Percentiles rank a stretch among this genome's conserved stretches.
Evolutionary conservation across 2,888 invertebrate species (phyloP).

Genomic region (Drosophila cracens): DNA sequence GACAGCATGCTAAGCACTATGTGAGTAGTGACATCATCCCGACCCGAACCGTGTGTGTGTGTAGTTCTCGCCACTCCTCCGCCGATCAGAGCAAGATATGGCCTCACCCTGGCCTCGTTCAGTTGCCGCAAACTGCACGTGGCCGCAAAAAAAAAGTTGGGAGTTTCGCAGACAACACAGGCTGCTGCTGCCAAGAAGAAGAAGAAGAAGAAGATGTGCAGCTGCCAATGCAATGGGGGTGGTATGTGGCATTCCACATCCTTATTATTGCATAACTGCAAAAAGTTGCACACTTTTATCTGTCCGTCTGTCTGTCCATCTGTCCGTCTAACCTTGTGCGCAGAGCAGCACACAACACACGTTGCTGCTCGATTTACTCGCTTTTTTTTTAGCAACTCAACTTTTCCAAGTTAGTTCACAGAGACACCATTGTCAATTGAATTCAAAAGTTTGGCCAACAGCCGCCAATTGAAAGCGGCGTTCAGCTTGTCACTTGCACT

Average conservation of each 20-base stretch:
- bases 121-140: slow-evolving; percentile 69
- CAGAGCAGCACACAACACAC: slow-evolving; percentile 3
- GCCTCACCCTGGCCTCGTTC: slow-evolving; percentile 72
- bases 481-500: slow-evolving; percentile 53
- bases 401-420: slow-evolving; percentile 5
- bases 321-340: slow-evolving; percentile 66
- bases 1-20: slow-evolving; percentile 26
- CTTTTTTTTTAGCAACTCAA: not conserved
- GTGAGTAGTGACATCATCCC: slow-evolving; percentile 35
- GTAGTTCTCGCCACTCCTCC: slow-evolving; percentile 15
- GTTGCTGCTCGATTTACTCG: not conserved
- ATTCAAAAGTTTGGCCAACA: slow-evolving; percentile 37
- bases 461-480: slow-evolving; percentile 58
- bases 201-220: slow-evolving; percentile 3
- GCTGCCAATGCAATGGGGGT: slow-evolving; percentile 12
- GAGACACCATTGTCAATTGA: slow-evolving; percentile 1
- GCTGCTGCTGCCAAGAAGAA: slow-evolving; percentile 34
- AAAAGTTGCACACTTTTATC: slow-evolving; percentile 29
- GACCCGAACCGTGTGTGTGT: slow-evolving; percentile 3
- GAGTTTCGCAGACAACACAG: slow-evolving; percentile 24
- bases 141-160: slow-evolving; percentile 53
- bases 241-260: slow-evolving; percentile 13
- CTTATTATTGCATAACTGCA: slow-evolving; percentile 66
- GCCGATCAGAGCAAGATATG: slow-evolving; percentile 54
- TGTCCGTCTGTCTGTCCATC: not conserved